Percentiles rank a stretch among this genome's conserved stretches.
These are phyloP conservation scores for Diuraphis noxia DNA, from an alignment of 1,140 invertebrate species.

Conservation along the genomic window DNA sequence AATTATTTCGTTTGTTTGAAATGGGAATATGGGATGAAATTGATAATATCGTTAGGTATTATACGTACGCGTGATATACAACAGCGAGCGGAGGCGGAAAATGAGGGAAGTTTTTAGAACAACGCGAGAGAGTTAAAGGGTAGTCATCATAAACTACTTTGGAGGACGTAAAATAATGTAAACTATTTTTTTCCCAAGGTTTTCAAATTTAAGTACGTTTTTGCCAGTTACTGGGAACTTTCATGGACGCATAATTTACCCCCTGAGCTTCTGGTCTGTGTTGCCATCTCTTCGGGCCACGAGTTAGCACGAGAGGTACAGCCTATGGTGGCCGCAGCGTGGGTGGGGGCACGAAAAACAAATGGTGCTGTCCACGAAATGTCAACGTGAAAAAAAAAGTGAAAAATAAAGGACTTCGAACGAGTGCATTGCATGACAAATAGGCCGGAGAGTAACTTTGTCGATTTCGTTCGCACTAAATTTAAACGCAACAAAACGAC, in stretches of 20 bases:
- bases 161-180: constrained; percentile 27
- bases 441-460: constrained; percentile 31
- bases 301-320: neutral
- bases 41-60: constrained; percentile 27
- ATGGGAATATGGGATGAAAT: neutral
- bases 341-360: neutral
- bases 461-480: constrained; percentile 42
- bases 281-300: neutral
- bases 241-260: constrained; percentile 37
- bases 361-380: constrained; percentile 33
- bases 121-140: neutral
- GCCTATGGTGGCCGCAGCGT: neutral
- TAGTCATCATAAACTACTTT: constrained; percentile 40
- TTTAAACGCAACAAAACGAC: constrained; percentile 39
- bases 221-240: neutral
- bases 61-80: neutral
- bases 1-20: constrained; percentile 28
- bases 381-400: constrained; percentile 26
- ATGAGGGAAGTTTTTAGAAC: constrained; percentile 27
- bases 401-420: constrained; percentile 38
- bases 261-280: neutral
- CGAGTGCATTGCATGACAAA: constrained; percentile 38
- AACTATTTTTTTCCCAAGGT: constrained; percentile 29
- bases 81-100: neutral
- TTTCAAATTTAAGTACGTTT: constrained; percentile 1